Evolutionary conservation across 2,888 invertebrate genomes (phyloP).

Genomic region (Polyommatus iphigenia): DNA sequence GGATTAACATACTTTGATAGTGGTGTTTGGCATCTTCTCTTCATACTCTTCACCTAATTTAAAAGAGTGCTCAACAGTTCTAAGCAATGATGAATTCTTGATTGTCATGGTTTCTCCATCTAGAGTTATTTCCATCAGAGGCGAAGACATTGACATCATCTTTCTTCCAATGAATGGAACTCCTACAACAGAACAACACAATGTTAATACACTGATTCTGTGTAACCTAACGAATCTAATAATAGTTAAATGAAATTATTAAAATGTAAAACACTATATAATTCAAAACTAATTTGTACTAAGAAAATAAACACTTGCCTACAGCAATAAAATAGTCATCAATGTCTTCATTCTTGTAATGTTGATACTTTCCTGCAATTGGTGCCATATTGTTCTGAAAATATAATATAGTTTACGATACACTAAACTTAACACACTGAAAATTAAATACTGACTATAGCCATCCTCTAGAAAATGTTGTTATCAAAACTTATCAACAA

Average conservation of each 20-base stretch:
- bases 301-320: constrained; percentile 65
- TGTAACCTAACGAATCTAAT: too few relatives aligned
- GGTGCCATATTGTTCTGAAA: constrained; percentile 68
- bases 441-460: neutral
- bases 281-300: neutral
- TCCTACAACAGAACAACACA: constrained; percentile 58
- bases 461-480: neutral
- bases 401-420: neutral
- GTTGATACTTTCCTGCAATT: constrained; percentile 82
- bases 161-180: constrained; percentile 83
- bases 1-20: constrained; percentile 59
- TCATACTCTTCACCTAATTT: constrained; percentile 82
- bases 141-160: constrained; percentile 82
- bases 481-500: constrained; percentile 17
- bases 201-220: neutral
- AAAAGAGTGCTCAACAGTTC: constrained; percentile 78
- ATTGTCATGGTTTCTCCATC: constrained; percentile 81
- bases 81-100: constrained; percentile 77
- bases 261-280: too few relatives aligned
- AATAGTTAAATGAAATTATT: too few relatives aligned
- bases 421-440: neutral
- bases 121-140: constrained; percentile 78
- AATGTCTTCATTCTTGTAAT: constrained; percentile 83
- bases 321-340: constrained; percentile 83
- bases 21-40: constrained; percentile 81